These are phyloP conservation scores for Oryzias javanicus DNA, from an alignment of 2,113 vertebrate species.

Conservation along the genomic window DNA sequence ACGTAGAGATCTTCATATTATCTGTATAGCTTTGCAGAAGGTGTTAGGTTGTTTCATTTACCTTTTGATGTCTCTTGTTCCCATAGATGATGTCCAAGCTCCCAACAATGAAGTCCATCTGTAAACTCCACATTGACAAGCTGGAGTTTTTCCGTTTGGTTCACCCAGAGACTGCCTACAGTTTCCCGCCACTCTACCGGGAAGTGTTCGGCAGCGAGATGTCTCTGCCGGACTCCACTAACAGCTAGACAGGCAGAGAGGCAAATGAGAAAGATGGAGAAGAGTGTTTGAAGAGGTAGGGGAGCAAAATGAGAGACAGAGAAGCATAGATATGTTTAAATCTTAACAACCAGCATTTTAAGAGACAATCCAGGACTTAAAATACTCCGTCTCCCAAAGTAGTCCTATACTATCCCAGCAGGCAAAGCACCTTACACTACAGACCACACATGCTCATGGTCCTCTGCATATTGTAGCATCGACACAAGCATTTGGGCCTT, in stretches of 20 bases:
- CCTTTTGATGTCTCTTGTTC: conserved; percentile 15
- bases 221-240: conserved; percentile 77
- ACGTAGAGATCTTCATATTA: no score
- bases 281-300: conserved; percentile 40
- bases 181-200: conserved; percentile 88
- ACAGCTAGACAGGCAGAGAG: conserved; percentile 72
- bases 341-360: conserved; percentile 69
- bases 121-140: conserved; percentile 89
- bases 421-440: conserved; percentile 73
- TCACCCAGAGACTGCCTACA: conserved; percentile 86
- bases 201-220: conserved; percentile 88
- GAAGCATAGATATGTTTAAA: conserved; percentile 54
- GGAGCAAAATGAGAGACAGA: conserved; percentile 57
- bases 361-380: conserved; percentile 72
- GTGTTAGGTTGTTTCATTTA: background rate
- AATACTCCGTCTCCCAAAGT: conserved; percentile 64
- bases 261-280: conserved; percentile 30
- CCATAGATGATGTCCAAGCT: conserved; percentile 86
- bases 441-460: conserved; percentile 62
- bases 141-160: conserved; percentile 89
- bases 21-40: no score
- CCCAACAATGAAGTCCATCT: conserved; percentile 89
- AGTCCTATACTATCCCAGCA: conserved; percentile 67
- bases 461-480: conserved; percentile 70
- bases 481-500: conserved; percentile 43